Evolutionary conservation across 1,140 invertebrate genomes (phyloP), one percentile per base, ranked within the genome.

Genomic region (Drosophila nasuta): DNA sequence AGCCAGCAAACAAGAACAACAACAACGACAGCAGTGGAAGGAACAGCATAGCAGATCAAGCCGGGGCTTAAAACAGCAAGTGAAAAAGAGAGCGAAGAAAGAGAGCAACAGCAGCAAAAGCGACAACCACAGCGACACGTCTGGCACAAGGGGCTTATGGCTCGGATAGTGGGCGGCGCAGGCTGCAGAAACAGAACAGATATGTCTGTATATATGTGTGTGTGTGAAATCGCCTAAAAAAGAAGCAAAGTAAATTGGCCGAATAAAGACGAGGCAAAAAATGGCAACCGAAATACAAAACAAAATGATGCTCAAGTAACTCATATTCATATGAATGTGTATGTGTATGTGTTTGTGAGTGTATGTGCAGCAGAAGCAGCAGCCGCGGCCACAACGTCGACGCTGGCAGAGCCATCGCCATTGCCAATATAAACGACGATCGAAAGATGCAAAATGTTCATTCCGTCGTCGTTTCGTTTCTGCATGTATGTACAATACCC

Each of bases 381-480:
- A 52, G 8, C 54, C 33, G 28, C 30, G 49, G 43, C 11, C 11
- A 43, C n/a, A 43, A 52, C 62, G 30, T n/a, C 67, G 57, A 64
- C 46, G 68, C 3, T 15, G 51, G 64, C 74, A 76, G 68, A 63
- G 46, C 51, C 67, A 75, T 25, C 56, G 79, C 69, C 73, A 77
- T 71, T 74, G 79, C 76, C 71, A 77, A 85, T 88, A 87, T 82
- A 89, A 88, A 81, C 77, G 80, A 71, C 77, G 85, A 88, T 88
- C 83, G 85, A 75, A 85, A 89, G 85, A 88, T 89, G 85, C 85
- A 88, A 88, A 88, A 89, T 90, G 81, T 73, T 88, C 85, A 88
- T 85, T 88, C 75, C 64, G 77, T 52, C 54, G 82, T 64, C 83
- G 83, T 80, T 82, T 71, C 76, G 66, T 71, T 79, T 74, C 79